phyloP scores from a whole-genome alignment of 2,888 invertebrate genomes.

The Mythimna vitellina region DNA sequence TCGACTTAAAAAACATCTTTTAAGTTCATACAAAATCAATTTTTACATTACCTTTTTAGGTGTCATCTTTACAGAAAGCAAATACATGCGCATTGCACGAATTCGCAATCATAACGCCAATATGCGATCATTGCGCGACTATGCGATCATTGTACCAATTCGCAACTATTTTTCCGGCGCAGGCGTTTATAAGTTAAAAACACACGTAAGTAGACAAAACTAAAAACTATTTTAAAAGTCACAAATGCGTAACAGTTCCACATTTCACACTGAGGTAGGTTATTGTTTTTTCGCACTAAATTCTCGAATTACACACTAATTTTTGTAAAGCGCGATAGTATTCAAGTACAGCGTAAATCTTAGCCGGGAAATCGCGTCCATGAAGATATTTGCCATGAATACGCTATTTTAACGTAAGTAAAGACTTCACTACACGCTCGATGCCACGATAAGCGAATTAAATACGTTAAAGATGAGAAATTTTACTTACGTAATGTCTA shows the following conservation, averaged over 20 bases:
- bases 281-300: conserved; percentile 8
- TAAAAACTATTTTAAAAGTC: conserved; percentile 9
- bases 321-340: background rate
- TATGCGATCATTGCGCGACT: background rate
- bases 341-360: background rate
- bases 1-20: background rate
- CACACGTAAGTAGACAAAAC: conserved; percentile 2
- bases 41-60: background rate
- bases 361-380: background rate
- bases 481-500: background rate
- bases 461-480: background rate
- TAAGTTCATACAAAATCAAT: background rate
- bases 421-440: background rate
- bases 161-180: background rate
- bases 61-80: background rate
- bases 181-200: background rate
- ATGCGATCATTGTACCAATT: background rate
- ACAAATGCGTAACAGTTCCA: conserved; percentile 25
- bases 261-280: conserved; percentile 49
- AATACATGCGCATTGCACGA: no score
- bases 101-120: no score
- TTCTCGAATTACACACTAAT: conserved; percentile 2
- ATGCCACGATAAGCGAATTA: background rate
- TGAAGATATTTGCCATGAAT: background rate
- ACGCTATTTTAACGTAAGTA: background rate